Base-by-base conservation (phyloP, 2,113 vertebrate species). In the Odontophorus gujanensis region DNA sequence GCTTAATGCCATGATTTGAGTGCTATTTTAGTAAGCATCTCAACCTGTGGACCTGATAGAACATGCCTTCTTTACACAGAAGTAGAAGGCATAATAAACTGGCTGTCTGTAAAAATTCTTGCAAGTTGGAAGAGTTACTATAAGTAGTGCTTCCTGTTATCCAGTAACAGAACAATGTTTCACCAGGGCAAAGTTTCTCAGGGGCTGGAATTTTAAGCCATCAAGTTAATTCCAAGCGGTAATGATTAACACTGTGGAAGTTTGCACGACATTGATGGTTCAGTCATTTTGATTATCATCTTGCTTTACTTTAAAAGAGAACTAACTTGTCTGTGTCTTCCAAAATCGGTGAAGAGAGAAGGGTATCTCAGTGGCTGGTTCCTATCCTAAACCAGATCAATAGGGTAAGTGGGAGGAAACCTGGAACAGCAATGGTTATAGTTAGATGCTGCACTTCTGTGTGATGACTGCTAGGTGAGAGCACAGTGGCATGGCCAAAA, bases 141-240 rank as follows among this genome's bases (percentile, higher is more conserved):
- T 63, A 75, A 61, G 89, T 48, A 51, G 25, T 59, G 32, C 38
- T 81, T 85, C 30, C 43, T 78, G 2, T 89, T 84, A 68, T 30
- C 28, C 68, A 72, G 43, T 82, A 53, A 61, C 28, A 55, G 48
- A 66, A 25, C 7, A 18, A 8, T 32, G 28, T 85, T 69, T 81
- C 32, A 75, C 38, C 13, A 42, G 30, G 30, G 43, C 40, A 40
- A 81, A 78, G 55, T 74, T 91, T 84, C 69, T 83, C 24, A 36
- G n/a, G 45, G 17, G 6, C 30, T 94, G 55, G 15, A 71, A 58
- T 74, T 74, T 84, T 74, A 86, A 83, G 15, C 30, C 57, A 43
- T 74, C 59, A 81, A 48, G 24, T 91, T 90, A 89, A 16, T 47
- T 81, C 17, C 77, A 58, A 36, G 55, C n/a, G 81, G 30, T 21